phyloP scores from a whole-genome alignment of 64 coral and sea anemone genomes.

The Porites australiensis region DNA sequence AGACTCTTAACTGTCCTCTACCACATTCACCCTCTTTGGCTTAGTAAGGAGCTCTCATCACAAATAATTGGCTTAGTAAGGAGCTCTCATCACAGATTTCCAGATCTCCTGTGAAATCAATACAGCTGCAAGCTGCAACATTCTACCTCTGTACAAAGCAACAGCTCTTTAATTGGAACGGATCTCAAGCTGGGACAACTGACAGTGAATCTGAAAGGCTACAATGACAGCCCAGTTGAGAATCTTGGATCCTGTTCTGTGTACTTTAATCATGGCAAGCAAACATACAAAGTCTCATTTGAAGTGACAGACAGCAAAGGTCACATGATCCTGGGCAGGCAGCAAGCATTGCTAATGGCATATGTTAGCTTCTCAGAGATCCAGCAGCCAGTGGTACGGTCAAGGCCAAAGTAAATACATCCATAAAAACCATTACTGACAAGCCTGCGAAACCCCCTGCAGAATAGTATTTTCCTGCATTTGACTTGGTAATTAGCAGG shows the following conservation, averaged over 20 bases:
- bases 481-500: too few relatives aligned
- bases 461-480: not conserved
- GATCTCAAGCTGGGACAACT: too few relatives aligned
- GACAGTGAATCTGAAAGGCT: not conserved
- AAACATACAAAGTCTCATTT: slow-evolving; percentile 10
- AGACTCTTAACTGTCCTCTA: too few relatives aligned
- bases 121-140: not conserved
- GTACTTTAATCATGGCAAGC: not conserved
- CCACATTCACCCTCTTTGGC: not conserved
- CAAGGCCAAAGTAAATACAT: not conserved
- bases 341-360: not conserved
- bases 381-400: not conserved
- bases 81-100: slow-evolving; percentile 4
- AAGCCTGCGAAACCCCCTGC: not conserved
- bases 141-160: not conserved
- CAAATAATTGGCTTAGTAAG: not conserved
- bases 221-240: not conserved
- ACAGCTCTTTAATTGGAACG: not conserved
- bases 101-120: not conserved
- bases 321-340: not conserved
- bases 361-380: not conserved
- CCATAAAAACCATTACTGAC: not conserved
- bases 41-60: not conserved
- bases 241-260: not conserved
- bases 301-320: slow-evolving; percentile 31